A percentile compares a stretch with the other conserved stretches of the same genome.
Conservation (phyloP, 2,797 vertebrate species). For the Corythornis leucogaster region DNA sequence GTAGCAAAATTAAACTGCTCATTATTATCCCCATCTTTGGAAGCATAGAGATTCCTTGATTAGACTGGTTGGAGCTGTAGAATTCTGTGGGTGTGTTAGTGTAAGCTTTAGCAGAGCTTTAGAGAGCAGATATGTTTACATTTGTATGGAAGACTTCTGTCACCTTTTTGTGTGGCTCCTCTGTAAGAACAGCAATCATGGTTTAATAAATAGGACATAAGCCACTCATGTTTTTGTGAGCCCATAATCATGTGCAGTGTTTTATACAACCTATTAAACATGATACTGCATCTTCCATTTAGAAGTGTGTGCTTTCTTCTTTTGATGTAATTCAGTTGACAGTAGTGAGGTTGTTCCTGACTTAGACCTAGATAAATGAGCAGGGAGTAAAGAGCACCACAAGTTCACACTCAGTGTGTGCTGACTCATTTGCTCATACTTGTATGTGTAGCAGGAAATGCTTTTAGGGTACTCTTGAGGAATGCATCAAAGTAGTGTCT, state of each 20-base stretch:
- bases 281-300: neutral
- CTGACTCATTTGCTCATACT: neutral
- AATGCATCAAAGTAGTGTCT: neutral
- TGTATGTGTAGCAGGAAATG: neutral
- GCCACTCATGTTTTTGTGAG: neutral
- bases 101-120: neutral
- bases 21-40: neutral
- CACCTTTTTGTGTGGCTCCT: neutral
- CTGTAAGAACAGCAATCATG: neutral
- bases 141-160: neutral
- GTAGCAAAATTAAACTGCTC: neutral
- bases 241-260: neutral
- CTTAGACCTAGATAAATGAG: neutral
- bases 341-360: neutral
- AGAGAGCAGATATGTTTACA: neutral
- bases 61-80: neutral
- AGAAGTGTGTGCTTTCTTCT: neutral
- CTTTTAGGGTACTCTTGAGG: neutral
- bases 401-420: neutral
- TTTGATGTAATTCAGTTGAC: conserved; percentile 33
- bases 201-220: neutral
- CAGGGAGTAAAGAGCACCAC: neutral
- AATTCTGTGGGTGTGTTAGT: neutral
- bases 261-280: neutral
- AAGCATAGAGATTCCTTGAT: neutral